Percentiles rank a stretch among this genome's conserved stretches.
Conservation (phyloP, 2,797 vertebrate species). For the Chelon labrosus region DNA sequence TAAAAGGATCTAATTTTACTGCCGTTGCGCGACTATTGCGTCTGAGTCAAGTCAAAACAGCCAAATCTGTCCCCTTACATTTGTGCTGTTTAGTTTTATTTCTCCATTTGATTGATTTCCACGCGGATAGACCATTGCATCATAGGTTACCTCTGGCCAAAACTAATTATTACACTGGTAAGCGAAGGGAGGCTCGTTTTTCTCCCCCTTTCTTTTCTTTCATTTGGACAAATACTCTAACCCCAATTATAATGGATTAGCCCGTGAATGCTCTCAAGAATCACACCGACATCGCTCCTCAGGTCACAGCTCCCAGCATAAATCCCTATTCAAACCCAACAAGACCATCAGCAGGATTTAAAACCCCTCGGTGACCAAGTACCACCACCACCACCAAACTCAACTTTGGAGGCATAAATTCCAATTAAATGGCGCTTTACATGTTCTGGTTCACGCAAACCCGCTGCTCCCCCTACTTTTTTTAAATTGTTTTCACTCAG, state of each 20-base stretch:
- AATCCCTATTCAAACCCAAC: conserved; percentile 63
- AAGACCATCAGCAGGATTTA: conserved; percentile 54
- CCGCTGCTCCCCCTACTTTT: conserved; percentile 32
- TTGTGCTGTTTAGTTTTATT: conserved; percentile 20
- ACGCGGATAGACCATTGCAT: conserved; percentile 9
- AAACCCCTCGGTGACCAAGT: conserved; percentile 39
- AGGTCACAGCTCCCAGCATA: conserved; percentile 65
- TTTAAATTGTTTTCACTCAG: conserved; percentile 82
- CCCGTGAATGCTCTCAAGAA: conserved; percentile 55
- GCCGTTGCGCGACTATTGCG: conserved; percentile 41
- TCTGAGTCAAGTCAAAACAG: conserved; percentile 30
- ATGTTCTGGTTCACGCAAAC: conserved; percentile 73
- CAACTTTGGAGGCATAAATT: conserved; percentile 69
- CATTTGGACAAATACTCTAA: conserved; percentile 55
- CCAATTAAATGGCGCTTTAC: conserved; percentile 71
- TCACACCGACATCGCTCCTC: conserved; percentile 60
- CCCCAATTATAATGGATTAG: conserved; percentile 75
- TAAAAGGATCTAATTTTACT: conserved; percentile 83
- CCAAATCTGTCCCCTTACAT: background rate
- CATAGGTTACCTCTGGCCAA: conserved; percentile 14
- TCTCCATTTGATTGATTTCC: conserved; percentile 29
- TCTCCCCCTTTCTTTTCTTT: background rate
- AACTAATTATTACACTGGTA: conserved; percentile 56
- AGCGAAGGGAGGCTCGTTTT: conserved; percentile 15
- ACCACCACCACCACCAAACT: conserved; percentile 31